These are phyloP conservation scores for Spheniscus humboldti DNA, from an alignment of 2,797 vertebrate species.

Conservation along the genomic window DNA sequence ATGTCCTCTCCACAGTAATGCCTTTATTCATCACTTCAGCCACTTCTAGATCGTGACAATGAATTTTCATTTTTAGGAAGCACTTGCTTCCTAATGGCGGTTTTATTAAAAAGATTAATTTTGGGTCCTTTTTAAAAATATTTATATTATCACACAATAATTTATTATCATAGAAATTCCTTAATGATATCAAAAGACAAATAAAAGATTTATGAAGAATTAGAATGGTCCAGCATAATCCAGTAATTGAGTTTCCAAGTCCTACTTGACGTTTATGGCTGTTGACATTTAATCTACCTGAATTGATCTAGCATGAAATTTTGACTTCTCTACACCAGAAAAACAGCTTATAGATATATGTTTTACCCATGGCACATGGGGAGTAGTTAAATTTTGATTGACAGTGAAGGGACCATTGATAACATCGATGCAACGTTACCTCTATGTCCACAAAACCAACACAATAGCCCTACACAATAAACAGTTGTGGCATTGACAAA, in stretches of 20 bases:
- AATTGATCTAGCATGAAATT: not conserved
- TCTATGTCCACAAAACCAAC: not conserved
- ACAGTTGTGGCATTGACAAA: not conserved
- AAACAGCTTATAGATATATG: not conserved
- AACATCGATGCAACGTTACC: not conserved
- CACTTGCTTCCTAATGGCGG: not conserved
- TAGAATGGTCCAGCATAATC: not conserved
- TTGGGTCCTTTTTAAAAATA: not conserved
- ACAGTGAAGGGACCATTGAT: not conserved
- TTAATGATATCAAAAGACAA: not conserved
- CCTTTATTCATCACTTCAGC: not conserved
- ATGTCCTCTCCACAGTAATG: not conserved
- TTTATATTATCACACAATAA: not conserved
- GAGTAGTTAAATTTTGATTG: not conserved
- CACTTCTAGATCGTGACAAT: not conserved
- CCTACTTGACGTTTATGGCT: not conserved
- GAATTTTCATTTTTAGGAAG: not conserved
- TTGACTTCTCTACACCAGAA: not conserved
- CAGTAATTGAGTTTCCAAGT: not conserved
- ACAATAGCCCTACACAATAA: not conserved
- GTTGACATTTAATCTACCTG: not conserved
- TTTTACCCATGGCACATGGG: not conserved
- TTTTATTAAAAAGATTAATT: not conserved
- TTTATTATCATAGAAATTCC: not conserved
- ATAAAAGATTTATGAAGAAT: not conserved